A percentile compares a stretch with the other conserved stretches of the same genome.
These are phyloP conservation scores for Crocidura indochinensis DNA, from an alignment of 2,797 vertebrate species.

Conservation along the genomic window DNA sequence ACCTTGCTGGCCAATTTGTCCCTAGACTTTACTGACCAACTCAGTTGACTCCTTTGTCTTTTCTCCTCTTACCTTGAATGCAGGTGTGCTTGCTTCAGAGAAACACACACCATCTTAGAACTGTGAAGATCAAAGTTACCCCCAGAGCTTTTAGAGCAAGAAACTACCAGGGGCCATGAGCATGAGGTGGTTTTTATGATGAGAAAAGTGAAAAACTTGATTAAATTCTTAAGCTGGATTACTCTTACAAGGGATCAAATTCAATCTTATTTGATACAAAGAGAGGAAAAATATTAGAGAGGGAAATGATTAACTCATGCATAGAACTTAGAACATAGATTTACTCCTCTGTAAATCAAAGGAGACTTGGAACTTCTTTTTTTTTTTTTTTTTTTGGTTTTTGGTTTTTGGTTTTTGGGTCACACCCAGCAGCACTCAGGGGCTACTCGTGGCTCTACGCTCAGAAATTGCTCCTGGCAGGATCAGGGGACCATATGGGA, in stretches of 20 bases:
- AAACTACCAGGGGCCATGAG: neutral
- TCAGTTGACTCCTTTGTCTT: neutral
- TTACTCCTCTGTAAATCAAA: neutral
- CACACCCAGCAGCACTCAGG: no score
- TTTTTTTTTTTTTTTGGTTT: no score
- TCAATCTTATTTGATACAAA: constrained; percentile 17
- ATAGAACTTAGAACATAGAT: neutral
- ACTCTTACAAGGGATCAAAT: neutral
- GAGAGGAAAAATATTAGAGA: neutral
- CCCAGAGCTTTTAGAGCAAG: neutral
- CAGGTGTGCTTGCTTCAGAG: neutral
- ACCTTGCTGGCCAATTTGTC: no score
- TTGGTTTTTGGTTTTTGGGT: no score
- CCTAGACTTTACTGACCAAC: no score
- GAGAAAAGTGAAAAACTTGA: constrained; percentile 1
- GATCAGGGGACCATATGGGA: no score
- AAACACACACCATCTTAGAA: neutral
- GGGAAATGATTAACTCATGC: neutral
- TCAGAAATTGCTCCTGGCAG: no score
- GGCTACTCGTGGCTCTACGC: no score
- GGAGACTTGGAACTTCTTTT: neutral
- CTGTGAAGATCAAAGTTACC: neutral
- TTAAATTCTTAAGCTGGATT: neutral
- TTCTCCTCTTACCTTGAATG: neutral
- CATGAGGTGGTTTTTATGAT: neutral